phyloP scores from a whole-genome alignment of 2,113 vertebrate genomes.

The Tachysurus fulvidraco region DNA sequence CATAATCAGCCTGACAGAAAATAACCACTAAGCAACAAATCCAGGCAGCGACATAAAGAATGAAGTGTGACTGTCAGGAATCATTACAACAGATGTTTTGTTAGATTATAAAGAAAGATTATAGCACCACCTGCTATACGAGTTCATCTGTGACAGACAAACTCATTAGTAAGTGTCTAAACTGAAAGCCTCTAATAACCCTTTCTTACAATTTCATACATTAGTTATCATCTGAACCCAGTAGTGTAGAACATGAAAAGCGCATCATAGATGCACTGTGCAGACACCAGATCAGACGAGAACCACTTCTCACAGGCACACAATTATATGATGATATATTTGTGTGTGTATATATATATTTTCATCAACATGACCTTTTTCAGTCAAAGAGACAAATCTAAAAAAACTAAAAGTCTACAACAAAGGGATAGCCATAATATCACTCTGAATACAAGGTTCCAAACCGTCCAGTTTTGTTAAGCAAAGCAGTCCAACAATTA shows the following conservation, averaged over 20 bases:
- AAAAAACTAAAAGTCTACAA: neutral
- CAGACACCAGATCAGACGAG: neutral
- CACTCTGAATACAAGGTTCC: neutral
- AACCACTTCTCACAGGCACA: neutral
- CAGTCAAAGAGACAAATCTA: neutral
- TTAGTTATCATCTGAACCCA: neutral
- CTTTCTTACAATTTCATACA: neutral
- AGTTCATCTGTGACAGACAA: constrained; percentile 9
- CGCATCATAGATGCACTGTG: neutral
- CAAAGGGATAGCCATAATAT: neutral
- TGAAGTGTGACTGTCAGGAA: neutral
- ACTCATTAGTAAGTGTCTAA: constrained; percentile 18
- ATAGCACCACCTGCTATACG: neutral
- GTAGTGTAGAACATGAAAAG: neutral
- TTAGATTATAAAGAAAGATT: neutral
- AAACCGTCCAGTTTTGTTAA: constrained; percentile 1
- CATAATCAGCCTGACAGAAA: neutral
- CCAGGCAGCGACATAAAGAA: neutral
- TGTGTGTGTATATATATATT: too few species aligned
- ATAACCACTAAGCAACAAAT: neutral
- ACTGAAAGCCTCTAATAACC: neutral
- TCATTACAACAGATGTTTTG: neutral
- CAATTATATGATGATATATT: neutral
- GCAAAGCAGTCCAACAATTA: constrained; percentile 10
- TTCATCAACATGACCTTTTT: neutral